Evolutionary conservation across 2,113 vertebrate genomes (phyloP).

Genomic region (Perca schrenkii): DNA sequence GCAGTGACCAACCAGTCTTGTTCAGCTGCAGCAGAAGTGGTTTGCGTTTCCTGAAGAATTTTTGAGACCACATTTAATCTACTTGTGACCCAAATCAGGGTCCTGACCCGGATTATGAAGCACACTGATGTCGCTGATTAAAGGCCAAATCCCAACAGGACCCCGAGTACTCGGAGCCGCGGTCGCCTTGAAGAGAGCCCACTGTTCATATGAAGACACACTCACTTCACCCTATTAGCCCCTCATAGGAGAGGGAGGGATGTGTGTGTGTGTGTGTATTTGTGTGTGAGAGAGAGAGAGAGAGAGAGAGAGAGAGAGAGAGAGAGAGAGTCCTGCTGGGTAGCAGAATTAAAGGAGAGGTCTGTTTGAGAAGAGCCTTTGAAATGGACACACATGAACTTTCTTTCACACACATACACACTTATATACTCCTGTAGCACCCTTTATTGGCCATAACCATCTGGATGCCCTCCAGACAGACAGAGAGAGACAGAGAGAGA

Average conservation of each 20-base stretch:
- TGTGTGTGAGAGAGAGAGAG: slow-evolving; percentile 11
- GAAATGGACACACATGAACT: slow-evolving; percentile 74
- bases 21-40: slow-evolving; percentile 31
- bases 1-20: neutral
- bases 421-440: slow-evolving; percentile 28
- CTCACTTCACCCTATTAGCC: slow-evolving; percentile 74
- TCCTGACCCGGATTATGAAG: slow-evolving; percentile 69
- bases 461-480: slow-evolving; percentile 37
- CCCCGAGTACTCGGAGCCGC: slow-evolving; percentile 7
- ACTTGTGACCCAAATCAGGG: slow-evolving; percentile 69
- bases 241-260: slow-evolving; percentile 8
- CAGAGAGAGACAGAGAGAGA: neutral
- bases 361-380: slow-evolving; percentile 74
- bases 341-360: slow-evolving; percentile 68
- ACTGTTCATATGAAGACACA: slow-evolving; percentile 68
- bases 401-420: slow-evolving; percentile 52
- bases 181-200: slow-evolving; percentile 60
- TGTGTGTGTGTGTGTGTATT: slow-evolving; percentile 27
- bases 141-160: slow-evolving; percentile 58
- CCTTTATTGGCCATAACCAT: slow-evolving; percentile 63
- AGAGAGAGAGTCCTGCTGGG: slow-evolving; percentile 60
- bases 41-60: slow-evolving; percentile 36
- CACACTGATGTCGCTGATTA: slow-evolving; percentile 64
- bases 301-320: slow-evolving; percentile 1
- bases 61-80: slow-evolving; percentile 54